A percentile compares a stretch with the other conserved stretches of the same genome.
These are phyloP conservation scores for Ctenomys sociabilis DNA, from an alignment of 2,113 vertebrate species.

Conservation along the genomic window DNA sequence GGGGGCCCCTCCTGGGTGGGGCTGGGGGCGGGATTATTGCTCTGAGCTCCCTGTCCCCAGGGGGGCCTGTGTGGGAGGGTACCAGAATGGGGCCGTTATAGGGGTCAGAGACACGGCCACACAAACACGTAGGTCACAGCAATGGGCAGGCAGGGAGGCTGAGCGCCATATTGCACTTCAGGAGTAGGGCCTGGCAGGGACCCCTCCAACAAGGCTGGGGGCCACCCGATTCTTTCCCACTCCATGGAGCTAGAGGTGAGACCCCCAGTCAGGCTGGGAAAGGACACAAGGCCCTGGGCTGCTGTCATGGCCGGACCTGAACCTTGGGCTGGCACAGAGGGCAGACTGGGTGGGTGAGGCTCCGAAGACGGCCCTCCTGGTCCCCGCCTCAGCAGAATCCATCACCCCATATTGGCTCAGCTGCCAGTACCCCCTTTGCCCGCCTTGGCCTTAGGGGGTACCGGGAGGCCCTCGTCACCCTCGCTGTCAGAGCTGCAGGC, in stretches of 20 bases:
- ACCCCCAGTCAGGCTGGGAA: not conserved
- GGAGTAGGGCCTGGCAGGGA: conserved; percentile 50
- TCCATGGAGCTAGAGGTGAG: not conserved
- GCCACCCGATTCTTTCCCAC: not conserved
- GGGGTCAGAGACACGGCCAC: conserved; percentile 5
- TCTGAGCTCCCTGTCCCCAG: conserved; percentile 80
- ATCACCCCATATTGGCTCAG: conserved; percentile 47
- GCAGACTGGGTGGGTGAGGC: not conserved
- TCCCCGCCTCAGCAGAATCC: conserved; percentile 77
- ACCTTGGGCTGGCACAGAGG: conserved; percentile 38
- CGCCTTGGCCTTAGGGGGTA: conserved; percentile 63
- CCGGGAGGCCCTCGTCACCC: conserved; percentile 84
- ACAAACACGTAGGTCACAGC: conserved; percentile 76
- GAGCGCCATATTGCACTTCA: conserved; percentile 82
- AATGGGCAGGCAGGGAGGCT: conserved; percentile 62
- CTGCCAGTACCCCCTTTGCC: conserved; percentile 80
- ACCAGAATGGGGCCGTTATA: not conserved
- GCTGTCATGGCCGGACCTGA: conserved; percentile 67
- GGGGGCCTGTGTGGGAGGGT: conserved; percentile 33
- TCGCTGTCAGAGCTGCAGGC: conserved; percentile 95
- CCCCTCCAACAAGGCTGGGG: conserved; percentile 58
- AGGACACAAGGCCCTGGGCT: conserved; percentile 55
- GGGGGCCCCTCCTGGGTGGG: conserved; percentile 68
- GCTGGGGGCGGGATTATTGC: conserved; percentile 82
- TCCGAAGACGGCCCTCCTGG: not conserved